Base-by-base conservation (phyloP, 64 coral and sea anemone genomes). In the Montipora foliosa region DNA sequence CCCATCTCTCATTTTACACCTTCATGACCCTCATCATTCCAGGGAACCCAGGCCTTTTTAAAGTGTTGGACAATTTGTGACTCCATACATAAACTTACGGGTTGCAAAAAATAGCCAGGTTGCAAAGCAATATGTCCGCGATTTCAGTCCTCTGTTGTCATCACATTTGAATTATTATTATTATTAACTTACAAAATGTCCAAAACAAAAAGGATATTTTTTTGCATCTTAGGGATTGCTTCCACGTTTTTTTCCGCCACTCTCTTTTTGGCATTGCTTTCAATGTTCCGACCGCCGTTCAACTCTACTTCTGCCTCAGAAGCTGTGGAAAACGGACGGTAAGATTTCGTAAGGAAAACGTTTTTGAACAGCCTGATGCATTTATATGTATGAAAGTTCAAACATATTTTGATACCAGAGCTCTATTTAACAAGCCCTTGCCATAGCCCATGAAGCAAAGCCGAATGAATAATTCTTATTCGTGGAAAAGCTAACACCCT, bases 181-280 rank as follows among this genome's bases (percentile, higher is more conserved):
- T 37, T 37, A 37, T 37, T 37, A 45, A 72, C 50, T 19, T 50
- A 50, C 15, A 51, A 14, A 22, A 69, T 50, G 62, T 86, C 82
- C 82, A 72, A 86, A 86, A 22, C 82, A 44, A 15, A 90, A 48
- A 95, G 78, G 76, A 90, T 80, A 37, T 78, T 95, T 83, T 75
- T 82, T 24, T 86, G 87, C 44, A 87, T 96, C 70, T 50, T 94
- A 55, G 91, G 91, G 49, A 94, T 94, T 64, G 67, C 61, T 75
- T 94, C 88, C 49, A 94, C 93, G 64, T 92, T 96, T 81, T 74
- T 94, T 8, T 76, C 81, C 16, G 95, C 95, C 0, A 94, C 91
- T 49, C 83, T 77, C 67, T 96, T 89, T 75, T 53, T 96, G 17
- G 86, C 82, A 13, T 67, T 93, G 21, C 19, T 96, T 14, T 91